phyloP scores from a whole-genome alignment of 2,888 invertebrate genomes.

The Galerucella calmariensis region DNA sequence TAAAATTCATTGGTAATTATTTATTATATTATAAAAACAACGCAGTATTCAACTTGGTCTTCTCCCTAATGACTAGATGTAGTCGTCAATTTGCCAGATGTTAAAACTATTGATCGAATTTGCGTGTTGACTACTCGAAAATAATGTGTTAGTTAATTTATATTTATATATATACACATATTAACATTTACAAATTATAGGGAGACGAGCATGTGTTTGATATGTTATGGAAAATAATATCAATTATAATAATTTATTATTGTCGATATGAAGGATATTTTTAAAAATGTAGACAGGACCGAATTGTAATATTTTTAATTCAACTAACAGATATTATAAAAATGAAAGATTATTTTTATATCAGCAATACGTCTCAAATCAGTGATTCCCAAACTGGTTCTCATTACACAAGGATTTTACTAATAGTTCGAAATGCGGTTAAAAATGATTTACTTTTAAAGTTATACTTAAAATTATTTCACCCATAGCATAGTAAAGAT shows the following conservation, averaged over 20 bases:
- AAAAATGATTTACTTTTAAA: too few relatives aligned
- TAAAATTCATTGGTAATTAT: not conserved
- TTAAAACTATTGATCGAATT: slow-evolving; percentile 43
- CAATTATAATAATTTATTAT: slow-evolving; percentile 35
- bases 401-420: too few relatives aligned
- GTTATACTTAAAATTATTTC: too few relatives aligned
- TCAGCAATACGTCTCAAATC: too few relatives aligned
- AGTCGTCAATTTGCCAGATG: slow-evolving; percentile 44
- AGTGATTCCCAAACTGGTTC: too few relatives aligned
- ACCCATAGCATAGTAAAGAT: slow-evolving; percentile 3
- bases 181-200: slow-evolving; percentile 39
- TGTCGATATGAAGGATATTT: slow-evolving; percentile 28
- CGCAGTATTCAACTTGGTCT: not conserved
- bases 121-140: slow-evolving; percentile 39
- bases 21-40: slow-evolving; percentile 26
- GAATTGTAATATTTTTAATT: not conserved
- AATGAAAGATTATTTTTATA: too few relatives aligned
- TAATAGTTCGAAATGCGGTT: too few relatives aligned
- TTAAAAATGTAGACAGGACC: slow-evolving; percentile 22
- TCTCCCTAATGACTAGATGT: slow-evolving; percentile 42
- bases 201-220: slow-evolving; percentile 38
- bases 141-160: slow-evolving; percentile 45
- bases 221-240: slow-evolving; percentile 39
- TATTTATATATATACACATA: slow-evolving; percentile 40
- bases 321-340: too few relatives aligned